Evolutionary conservation across 2,113 vertebrate genomes (phyloP).

Genomic region (Phyllostomus discolor): DNA sequence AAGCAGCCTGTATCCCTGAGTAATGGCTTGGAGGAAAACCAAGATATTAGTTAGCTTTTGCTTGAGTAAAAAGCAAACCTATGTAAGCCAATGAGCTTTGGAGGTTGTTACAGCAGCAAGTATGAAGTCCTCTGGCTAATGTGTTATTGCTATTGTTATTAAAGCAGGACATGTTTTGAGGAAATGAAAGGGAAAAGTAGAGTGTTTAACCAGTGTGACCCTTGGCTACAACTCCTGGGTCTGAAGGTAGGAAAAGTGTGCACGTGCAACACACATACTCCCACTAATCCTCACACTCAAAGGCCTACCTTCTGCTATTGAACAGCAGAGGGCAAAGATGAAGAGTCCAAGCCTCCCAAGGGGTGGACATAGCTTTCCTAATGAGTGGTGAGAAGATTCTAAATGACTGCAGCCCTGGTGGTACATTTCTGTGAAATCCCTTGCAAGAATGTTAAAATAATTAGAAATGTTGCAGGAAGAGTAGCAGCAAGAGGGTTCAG

Average conservation of each 20-base stretch:
- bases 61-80: background rate
- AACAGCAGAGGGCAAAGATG: background rate
- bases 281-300: background rate
- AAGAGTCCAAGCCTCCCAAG: constrained; percentile 41
- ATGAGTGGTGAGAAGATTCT: constrained; percentile 57
- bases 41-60: background rate
- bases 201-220: background rate
- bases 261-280: background rate
- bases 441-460: background rate
- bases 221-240: background rate
- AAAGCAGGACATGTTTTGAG: background rate
- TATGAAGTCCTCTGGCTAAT: background rate
- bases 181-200: background rate
- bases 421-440: background rate
- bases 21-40: background rate
- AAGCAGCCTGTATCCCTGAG: background rate
- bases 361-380: constrained; percentile 31
- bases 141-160: background rate
- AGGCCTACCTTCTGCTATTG: background rate
- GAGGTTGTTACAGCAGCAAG: background rate
- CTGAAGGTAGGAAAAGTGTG: background rate
- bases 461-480: background rate
- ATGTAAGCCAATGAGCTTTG: background rate
- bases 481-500: background rate
- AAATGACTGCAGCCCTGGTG: constrained; percentile 45